phyloP scores from a whole-genome alignment of 2,888 invertebrate genomes.

The Nemapogon koenigi region DNA sequence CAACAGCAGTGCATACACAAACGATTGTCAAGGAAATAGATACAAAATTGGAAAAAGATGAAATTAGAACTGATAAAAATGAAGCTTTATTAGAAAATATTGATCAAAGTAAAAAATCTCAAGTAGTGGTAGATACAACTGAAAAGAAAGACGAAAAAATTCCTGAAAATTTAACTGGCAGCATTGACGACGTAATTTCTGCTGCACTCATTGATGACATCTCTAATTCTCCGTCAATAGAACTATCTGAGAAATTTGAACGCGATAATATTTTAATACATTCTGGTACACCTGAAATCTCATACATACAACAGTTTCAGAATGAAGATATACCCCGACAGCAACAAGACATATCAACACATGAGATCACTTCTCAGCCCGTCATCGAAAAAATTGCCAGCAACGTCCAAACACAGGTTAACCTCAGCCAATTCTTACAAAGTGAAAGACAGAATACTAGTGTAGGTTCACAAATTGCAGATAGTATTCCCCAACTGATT shows the following conservation, averaged over 20 bases:
- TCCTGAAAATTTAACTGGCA: no score
- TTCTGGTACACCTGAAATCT: slow-evolving; percentile 25
- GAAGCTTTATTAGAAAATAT: not conserved
- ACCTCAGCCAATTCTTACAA: not conserved
- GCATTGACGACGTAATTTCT: no score
- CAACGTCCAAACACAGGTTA: not conserved
- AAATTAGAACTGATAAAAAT: not conserved
- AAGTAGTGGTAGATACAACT: slow-evolving; percentile 73
- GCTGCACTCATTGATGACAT: no score
- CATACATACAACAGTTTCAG: slow-evolving; percentile 32
- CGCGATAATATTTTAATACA: no score
- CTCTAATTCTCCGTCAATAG: no score
- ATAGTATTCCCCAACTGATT: slow-evolving; percentile 1
- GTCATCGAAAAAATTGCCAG: not conserved
- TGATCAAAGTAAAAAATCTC: no score
- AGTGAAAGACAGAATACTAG: not conserved
- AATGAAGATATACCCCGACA: not conserved
- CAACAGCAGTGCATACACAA: no score
- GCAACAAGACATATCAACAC: not conserved
- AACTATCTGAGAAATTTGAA: no score
- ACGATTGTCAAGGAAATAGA: not conserved
- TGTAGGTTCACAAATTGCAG: not conserved
- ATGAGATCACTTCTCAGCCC: not conserved
- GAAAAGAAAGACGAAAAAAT: slow-evolving; percentile 70
- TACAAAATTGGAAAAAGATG: not conserved